Base-by-base conservation (phyloP, 2,113 vertebrate genomes). In the Ceyx melanurus region DNA sequence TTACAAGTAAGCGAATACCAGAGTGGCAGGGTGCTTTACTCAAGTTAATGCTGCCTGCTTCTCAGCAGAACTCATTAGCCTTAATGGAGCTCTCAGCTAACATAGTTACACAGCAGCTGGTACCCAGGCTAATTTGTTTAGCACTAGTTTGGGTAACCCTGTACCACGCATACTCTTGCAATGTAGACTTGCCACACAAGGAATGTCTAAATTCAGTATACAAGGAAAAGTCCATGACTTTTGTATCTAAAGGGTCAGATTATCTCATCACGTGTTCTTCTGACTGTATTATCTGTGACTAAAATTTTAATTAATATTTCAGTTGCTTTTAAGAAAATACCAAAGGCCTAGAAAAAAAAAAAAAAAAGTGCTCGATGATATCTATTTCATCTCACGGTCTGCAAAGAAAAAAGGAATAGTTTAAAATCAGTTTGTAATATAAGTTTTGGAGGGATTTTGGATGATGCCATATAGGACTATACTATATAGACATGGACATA, bases 61-160 rank as follows among this genome's bases (percentile, higher is more conserved):
- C 74, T 87, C 57, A 82, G 84, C 66, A 87, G 78, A 91, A 78
- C 43, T 87, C 84, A 85, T 91, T 93, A 92, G 46, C 29, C 74
- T 53, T 61, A 62, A 79, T 53, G 62, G 45, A 84, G 74, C 33
- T 78, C 33, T 67, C 7, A 2, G 58, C 54, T 87, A 91, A 89
- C 23, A 37, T 4, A 79, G 66, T 87, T 92, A 92, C 26, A 61
- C 22, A 92, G 84, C 89, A 93, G 62, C 84, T 93, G 89, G 54
- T 29, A 64, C 7, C 13, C 26, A 61, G 51, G 12, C 29, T 92
- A 79, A 85, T 85, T 89, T 54, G 50, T 65, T 92, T 91, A 92
- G 81, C 42, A 40, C 20, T 89, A 31, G 19, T 89, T 91, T 82
- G 66, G 29, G 16, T 82, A 87, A 76, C 66, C n/a, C 22, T 76